These are phyloP conservation scores for Ophion obscuratus DNA, from an alignment of 2,888 invertebrate genomes.

Conservation along the genomic window DNA sequence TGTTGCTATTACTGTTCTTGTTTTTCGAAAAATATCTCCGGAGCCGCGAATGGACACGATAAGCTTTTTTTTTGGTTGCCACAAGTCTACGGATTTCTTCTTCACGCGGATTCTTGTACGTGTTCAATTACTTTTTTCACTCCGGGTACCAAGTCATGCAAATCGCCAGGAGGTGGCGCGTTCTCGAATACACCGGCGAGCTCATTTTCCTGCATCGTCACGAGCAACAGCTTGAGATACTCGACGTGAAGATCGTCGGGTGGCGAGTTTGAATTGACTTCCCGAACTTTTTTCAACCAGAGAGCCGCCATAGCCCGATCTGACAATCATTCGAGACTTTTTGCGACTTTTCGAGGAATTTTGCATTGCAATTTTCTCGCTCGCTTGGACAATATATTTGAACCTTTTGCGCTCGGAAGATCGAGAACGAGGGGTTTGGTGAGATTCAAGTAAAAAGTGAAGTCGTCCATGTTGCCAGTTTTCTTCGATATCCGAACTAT, in stretches of 20 bases:
- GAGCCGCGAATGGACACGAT: background rate
- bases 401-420: conserved; percentile 82
- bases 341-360: background rate
- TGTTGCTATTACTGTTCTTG: too few species aligned
- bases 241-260: conserved; percentile 79
- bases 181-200: conserved; percentile 83
- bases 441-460: conserved; percentile 83
- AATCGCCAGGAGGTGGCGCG: conserved; percentile 78
- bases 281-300: conserved; percentile 83
- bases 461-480: conserved; percentile 74
- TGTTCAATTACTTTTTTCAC: conserved; percentile 30
- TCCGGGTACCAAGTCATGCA: conserved; percentile 70
- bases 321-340: conserved; percentile 17
- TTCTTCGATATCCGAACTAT: background rate
- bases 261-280: conserved; percentile 50
- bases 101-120: background rate
- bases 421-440: conserved; percentile 83
- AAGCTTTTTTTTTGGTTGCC: background rate
- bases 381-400: conserved; percentile 15
- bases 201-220: conserved; percentile 82
- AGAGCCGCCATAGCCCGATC: conserved; percentile 83
- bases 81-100: background rate
- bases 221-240: conserved; percentile 84
- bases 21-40: too few species aligned
- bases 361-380: background rate